Evolutionary conservation across 2,888 invertebrate genomes (phyloP).

Genomic region (Xanthorhoe designata): DNA sequence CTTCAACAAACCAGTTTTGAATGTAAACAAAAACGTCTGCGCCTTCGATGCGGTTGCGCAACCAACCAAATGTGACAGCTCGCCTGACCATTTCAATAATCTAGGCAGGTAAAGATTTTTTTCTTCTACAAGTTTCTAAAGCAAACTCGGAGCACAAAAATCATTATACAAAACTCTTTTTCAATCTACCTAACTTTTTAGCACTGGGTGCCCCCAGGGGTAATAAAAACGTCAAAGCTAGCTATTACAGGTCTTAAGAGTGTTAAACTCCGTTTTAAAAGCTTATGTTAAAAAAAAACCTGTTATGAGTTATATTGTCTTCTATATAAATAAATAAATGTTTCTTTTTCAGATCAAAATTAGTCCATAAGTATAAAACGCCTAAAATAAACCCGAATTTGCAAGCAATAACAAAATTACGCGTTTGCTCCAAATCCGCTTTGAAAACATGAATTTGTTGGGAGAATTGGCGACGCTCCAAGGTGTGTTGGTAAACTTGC

Average conservation of each 20-base stretch:
- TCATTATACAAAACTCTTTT: no score
- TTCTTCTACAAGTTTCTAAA: neutral
- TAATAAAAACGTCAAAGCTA: no score
- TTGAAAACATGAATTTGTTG: constrained; percentile 26
- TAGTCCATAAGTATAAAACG: constrained; percentile 1
- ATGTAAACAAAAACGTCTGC: constrained; percentile 69
- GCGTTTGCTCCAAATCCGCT: constrained; percentile 23
- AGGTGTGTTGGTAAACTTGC: constrained; percentile 71
- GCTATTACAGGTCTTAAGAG: no score
- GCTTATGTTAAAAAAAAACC: no score
- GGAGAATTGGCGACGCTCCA: constrained; percentile 69
- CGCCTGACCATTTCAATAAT: neutral
- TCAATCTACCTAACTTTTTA: no score
- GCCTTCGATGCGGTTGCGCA: constrained; percentile 31
- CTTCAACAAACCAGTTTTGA: constrained; percentile 65
- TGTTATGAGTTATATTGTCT: no score
- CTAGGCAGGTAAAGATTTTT: neutral
- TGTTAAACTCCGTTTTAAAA: no score
- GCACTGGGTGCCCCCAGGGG: no score
- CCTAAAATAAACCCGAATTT: constrained; percentile 21
- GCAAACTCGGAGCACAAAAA: neutral
- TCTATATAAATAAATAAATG: no score
- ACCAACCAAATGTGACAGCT: constrained; percentile 28
- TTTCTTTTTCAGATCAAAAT: constrained; percentile 2
- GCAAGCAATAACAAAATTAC: constrained; percentile 28